A percentile compares a stretch with the other conserved stretches of the same genome.
Conservation (phyloP, 2,888 invertebrate species). For the Metallyticus violacea region DNA sequence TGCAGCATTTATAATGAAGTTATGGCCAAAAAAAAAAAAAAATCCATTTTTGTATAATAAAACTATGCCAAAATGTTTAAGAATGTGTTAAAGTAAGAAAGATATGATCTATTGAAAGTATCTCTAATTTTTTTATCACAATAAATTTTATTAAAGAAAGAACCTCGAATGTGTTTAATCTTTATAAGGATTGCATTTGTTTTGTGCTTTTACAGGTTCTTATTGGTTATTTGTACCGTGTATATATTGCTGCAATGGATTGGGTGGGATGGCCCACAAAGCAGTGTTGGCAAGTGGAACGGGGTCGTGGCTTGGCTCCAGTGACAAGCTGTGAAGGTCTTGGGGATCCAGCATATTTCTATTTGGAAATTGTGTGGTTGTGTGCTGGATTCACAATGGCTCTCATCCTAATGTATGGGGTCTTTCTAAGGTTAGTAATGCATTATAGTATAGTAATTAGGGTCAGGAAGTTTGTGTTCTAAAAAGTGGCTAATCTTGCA, state of each 20-base stretch:
- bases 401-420: constrained; percentile 65
- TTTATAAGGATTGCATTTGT: not conserved
- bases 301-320: constrained; percentile 59
- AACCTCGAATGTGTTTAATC: too few relatives aligned
- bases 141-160: too few relatives aligned
- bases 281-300: constrained; percentile 56
- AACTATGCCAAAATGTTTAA: too few relatives aligned
- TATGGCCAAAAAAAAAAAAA: too few relatives aligned
- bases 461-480: too few relatives aligned
- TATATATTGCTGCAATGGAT: constrained; percentile 47
- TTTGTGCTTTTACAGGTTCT: constrained; percentile 39
- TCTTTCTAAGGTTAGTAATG: constrained; percentile 59
- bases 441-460: too few relatives aligned
- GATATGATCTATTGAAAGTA: too few relatives aligned
- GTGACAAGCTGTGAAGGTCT: constrained; percentile 76
- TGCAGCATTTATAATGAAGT: too few relatives aligned
- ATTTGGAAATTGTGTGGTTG: constrained; percentile 72
- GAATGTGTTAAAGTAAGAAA: constrained; percentile 32
- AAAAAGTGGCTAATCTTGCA: too few relatives aligned
- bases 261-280: constrained; percentile 46
- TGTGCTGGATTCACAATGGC: constrained; percentile 69
- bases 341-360: constrained; percentile 79
- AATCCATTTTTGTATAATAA: too few relatives aligned
- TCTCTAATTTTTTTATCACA: too few relatives aligned
- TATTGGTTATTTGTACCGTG: constrained; percentile 53